Evolutionary conservation across 1,140 invertebrate species (phyloP).

Genomic region (Watersipora subatra): DNA sequence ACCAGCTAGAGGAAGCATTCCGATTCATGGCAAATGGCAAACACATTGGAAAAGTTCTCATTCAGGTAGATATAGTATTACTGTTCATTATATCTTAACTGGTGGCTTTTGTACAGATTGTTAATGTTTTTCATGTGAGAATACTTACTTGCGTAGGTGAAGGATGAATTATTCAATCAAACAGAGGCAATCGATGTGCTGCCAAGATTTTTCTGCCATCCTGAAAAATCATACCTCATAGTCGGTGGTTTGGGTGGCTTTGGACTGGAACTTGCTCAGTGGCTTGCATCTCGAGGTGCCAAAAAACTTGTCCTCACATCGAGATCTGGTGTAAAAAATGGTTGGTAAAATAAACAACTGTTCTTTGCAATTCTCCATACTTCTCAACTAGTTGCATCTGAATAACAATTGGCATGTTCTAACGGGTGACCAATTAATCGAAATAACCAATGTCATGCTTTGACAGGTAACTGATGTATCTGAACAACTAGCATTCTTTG

Average conservation of each 20-base stretch:
- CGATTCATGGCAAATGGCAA: constrained; percentile 87
- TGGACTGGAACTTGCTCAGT: constrained; percentile 78
- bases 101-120: not conserved
- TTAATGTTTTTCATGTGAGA: not conserved
- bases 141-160: not conserved
- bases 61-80: constrained; percentile 51
- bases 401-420: too few species aligned
- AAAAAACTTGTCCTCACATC: constrained; percentile 71
- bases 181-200: constrained; percentile 46
- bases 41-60: constrained; percentile 87
- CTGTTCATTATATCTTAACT: not conserved
- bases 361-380: too few species aligned
- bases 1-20: constrained; percentile 81
- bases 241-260: constrained; percentile 83
- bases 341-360: not conserved
- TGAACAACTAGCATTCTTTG: too few species aligned
- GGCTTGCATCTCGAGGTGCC: constrained; percentile 73
- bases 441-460: too few species aligned
- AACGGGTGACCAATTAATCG: too few species aligned
- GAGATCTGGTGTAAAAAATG: constrained; percentile 57
- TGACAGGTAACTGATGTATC: too few species aligned
- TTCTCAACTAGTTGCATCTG: too few species aligned
- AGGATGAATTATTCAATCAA: not conserved
- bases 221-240: constrained; percentile 72
- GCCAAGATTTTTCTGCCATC: constrained; percentile 71